Conservation (phyloP, 2,113 vertebrate genomes). For the Chionodraco myersi region DNA sequence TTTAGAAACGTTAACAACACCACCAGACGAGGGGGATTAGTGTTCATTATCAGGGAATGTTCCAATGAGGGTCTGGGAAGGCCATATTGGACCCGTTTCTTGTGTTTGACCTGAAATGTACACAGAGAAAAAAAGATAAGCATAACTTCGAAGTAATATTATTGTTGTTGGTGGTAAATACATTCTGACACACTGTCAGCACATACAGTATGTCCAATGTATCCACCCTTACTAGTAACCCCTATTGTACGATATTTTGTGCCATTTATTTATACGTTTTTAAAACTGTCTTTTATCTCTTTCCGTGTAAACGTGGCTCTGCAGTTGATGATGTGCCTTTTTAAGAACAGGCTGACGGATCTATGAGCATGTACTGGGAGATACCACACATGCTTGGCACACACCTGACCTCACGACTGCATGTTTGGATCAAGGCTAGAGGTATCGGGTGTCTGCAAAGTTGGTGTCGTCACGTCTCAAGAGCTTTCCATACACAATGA, state of each 20-base stretch:
- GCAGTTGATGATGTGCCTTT: background rate
- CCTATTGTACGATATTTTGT: too few relatives aligned
- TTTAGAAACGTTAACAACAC: conserved; percentile 2
- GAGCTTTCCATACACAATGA: background rate
- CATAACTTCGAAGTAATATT: background rate
- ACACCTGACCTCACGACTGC: conserved; percentile 49
- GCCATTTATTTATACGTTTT: background rate
- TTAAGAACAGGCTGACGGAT: conserved; percentile 49
- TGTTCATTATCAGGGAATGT: conserved; percentile 7
- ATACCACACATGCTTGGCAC: conserved; percentile 47
- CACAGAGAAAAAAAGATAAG: background rate
- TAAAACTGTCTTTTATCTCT: background rate
- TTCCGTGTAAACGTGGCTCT: background rate
- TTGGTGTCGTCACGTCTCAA: background rate
- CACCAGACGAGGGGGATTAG: conserved; percentile 18
- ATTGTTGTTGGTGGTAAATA: background rate
- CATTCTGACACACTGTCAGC: background rate
- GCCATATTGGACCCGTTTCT: background rate
- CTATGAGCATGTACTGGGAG: conserved; percentile 22
- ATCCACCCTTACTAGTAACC: background rate
- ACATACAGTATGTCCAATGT: background rate
- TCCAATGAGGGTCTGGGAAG: conserved; percentile 19
- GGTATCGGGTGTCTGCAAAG: conserved; percentile 38
- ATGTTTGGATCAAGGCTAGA: conserved; percentile 39
- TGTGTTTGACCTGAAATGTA: conserved; percentile 4